Percentiles rank a stretch among this genome's conserved stretches.
Conservation (phyloP, 2,797 vertebrate genomes). For the Lepus oiostolus region DNA sequence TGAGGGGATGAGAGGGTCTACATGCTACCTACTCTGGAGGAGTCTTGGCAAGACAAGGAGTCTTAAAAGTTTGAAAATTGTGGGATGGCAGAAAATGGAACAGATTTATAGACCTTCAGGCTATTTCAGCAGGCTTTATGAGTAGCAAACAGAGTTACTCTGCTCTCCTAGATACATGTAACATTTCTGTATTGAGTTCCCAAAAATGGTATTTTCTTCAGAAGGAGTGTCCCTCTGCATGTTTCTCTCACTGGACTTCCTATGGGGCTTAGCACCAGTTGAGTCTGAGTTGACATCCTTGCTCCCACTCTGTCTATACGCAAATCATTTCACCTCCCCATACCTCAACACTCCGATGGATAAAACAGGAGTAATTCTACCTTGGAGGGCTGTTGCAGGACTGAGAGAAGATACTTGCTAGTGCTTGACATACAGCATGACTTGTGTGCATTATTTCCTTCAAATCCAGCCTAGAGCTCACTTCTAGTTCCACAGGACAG, state of each 20-base stretch:
- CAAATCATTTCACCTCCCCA: background rate
- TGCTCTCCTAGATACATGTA: rapidly evolving
- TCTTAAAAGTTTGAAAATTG: background rate
- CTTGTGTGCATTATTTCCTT: background rate
- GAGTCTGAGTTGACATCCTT: background rate
- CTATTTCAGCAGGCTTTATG: background rate
- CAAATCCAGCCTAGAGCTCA: too few species aligned
- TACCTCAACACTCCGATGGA: background rate
- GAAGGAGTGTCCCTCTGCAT: background rate
- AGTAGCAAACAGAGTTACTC: background rate
- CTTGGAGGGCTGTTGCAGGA: too few species aligned
- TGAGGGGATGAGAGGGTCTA: too few species aligned
- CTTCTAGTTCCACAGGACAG: background rate
- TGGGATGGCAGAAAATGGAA: background rate
- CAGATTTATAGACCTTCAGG: background rate
- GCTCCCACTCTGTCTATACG: rapidly evolving
- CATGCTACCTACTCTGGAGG: background rate
- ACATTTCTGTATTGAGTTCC: background rate
- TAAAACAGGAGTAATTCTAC: background rate
- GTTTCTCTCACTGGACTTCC: background rate
- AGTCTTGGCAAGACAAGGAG: background rate
- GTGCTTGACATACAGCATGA: background rate
- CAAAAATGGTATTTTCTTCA: background rate
- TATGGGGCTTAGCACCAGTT: background rate
- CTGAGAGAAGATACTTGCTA: rapidly evolving